These are phyloP conservation scores for Malurus cyaneus DNA, from an alignment of 2,113 vertebrate genomes.

Conservation along the genomic window DNA sequence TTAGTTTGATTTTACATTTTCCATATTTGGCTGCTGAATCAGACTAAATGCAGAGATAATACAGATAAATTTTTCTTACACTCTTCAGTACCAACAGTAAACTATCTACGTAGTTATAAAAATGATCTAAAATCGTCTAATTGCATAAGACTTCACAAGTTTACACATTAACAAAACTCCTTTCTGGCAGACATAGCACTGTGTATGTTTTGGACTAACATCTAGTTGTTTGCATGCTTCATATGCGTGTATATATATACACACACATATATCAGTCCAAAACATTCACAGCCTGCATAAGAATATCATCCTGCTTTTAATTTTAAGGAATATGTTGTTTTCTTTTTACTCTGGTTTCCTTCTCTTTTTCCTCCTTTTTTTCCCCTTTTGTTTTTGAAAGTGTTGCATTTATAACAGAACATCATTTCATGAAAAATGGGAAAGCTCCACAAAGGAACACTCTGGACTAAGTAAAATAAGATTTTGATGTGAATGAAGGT, in stretches of 20 bases:
- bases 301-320: background rate
- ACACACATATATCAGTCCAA: background rate
- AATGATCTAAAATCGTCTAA: background rate
- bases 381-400: background rate
- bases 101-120: background rate
- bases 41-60: background rate
- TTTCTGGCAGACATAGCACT: background rate
- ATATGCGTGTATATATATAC: accelerated
- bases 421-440: background rate
- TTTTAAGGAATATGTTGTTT: conserved; percentile 5
- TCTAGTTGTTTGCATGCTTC: background rate
- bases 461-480: background rate
- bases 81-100: background rate
- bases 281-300: background rate
- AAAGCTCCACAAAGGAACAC: background rate
- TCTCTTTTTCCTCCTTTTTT: accelerated
- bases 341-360: background rate
- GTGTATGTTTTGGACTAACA: background rate
- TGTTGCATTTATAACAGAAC: background rate
- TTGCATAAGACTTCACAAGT: background rate
- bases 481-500: background rate
- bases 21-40: background rate
- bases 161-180: background rate
- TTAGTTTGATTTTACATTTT: background rate
- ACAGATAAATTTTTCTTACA: background rate